These are phyloP conservation scores for Harlomillsia oculata DNA, from an alignment of 1,140 invertebrate genomes.

Conservation along the genomic window DNA sequence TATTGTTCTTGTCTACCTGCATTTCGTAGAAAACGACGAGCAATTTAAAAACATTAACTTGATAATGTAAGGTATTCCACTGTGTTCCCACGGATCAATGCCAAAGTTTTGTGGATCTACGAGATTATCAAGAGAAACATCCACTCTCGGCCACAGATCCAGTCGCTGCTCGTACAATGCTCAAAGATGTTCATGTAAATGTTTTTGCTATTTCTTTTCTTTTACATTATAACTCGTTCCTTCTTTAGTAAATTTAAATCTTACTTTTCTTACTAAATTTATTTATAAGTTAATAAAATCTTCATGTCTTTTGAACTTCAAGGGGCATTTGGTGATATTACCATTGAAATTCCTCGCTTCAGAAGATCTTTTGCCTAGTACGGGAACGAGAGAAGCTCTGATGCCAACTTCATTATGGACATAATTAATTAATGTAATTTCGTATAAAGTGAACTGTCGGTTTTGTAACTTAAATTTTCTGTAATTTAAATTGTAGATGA, in stretches of 20 bases:
- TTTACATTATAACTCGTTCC: background rate
- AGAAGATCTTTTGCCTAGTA: conserved; percentile 65
- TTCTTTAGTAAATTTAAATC: background rate
- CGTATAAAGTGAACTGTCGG: too few species aligned
- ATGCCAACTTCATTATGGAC: conserved; percentile 71
- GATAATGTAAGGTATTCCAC: conserved; percentile 55
- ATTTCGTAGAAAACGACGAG: background rate
- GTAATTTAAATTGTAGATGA: too few species aligned
- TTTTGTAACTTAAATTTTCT: too few species aligned
- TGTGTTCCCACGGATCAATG: conserved; percentile 74
- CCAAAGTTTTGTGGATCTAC: conserved; percentile 60
- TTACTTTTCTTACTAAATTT: too few species aligned
- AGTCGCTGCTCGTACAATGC: conserved; percentile 55
- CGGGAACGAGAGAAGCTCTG: conserved; percentile 69
- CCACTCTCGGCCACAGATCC: conserved; percentile 57
- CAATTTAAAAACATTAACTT: background rate
- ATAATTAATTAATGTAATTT: too few species aligned
- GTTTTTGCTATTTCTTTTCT: background rate
- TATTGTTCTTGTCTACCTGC: background rate
- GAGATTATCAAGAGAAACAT: conserved; percentile 56
- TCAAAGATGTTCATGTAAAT: conserved; percentile 58
- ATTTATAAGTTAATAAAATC: background rate
- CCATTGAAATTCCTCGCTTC: conserved; percentile 75
- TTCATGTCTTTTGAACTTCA: conserved; percentile 33
- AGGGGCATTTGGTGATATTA: conserved; percentile 76